phyloP scores from a whole-genome alignment of 2,888 invertebrate species.

The Blastobasis lacticolella region DNA sequence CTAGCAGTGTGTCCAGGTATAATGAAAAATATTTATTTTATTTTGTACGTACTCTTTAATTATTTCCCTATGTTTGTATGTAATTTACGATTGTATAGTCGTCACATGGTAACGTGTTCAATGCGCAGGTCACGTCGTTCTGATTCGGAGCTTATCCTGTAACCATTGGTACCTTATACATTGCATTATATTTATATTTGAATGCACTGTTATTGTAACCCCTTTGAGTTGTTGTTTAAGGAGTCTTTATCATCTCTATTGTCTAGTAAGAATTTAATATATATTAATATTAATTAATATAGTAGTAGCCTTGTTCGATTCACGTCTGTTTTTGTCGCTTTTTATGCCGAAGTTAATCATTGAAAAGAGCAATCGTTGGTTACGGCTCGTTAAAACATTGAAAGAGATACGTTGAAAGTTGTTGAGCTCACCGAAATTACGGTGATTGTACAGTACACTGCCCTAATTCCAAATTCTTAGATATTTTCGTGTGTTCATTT shows the following conservation, averaged over 20 bases:
- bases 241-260: constrained; percentile 71
- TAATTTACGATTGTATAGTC: constrained; percentile 7
- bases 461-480: constrained; percentile 44
- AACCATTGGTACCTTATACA: constrained; percentile 59
- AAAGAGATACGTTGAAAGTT: constrained; percentile 27
- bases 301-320: constrained; percentile 64
- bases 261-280: constrained; percentile 71
- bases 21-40: background rate
- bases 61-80: constrained; percentile 6
- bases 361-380: constrained; percentile 20
- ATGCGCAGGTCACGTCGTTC: constrained; percentile 35
- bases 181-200: constrained; percentile 61
- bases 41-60: constrained; percentile 13
- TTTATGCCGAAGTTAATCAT: constrained; percentile 50
- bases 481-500: constrained; percentile 51
- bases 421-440: constrained; percentile 31
- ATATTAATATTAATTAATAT: constrained; percentile 60
- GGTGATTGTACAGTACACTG: constrained; percentile 47
- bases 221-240: constrained; percentile 71
- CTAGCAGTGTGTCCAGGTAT: too few species aligned
- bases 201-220: constrained; percentile 67
- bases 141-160: constrained; percentile 59
- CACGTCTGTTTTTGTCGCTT: constrained; percentile 59
- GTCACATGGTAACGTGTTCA: constrained; percentile 16
- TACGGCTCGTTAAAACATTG: too few species aligned